phyloP scores from a whole-genome alignment of 2,888 invertebrate genomes.

The Phasia obesa region DNA sequence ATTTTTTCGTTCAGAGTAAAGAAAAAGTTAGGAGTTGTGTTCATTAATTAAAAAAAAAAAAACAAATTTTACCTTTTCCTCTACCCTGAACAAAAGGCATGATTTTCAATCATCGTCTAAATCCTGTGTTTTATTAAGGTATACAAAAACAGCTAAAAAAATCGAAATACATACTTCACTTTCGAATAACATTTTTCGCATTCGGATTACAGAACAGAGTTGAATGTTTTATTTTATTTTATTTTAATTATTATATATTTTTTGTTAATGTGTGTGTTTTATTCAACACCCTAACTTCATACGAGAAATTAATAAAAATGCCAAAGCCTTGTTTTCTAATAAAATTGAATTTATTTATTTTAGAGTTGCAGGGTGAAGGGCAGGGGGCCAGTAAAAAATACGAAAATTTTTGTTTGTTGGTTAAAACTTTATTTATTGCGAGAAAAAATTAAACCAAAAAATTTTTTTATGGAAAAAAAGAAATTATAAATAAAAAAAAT shows the following conservation, averaged over 20 bases:
- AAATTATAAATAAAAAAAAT: conserved; percentile 60
- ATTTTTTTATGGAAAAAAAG: conserved; percentile 14
- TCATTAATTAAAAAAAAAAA: no score
- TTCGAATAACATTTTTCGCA: no score
- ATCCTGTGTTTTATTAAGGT: no score
- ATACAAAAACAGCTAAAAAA: no score
- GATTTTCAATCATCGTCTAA: no score
- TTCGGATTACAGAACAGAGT: no score
- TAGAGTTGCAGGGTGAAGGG: neutral
- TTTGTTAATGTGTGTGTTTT: neutral
- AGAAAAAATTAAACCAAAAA: conserved; percentile 44
- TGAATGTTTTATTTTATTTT: neutral
- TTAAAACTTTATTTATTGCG: conserved; percentile 65
- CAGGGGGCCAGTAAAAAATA: conserved; percentile 51
- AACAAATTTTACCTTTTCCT: no score
- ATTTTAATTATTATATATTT: conserved; percentile 5
- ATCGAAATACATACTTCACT: no score
- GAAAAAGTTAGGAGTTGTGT: no score
- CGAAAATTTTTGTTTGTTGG: conserved; percentile 52
- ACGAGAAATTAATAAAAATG: conserved; percentile 67
- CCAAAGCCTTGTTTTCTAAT: conserved; percentile 70
- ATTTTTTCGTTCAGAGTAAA: no score
- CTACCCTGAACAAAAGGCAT: no score
- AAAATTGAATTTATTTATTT: conserved; percentile 63
- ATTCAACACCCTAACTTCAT: neutral